Percentiles rank a stretch among this genome's conserved stretches.
These are phyloP conservation scores for Indicator indicator DNA, from an alignment of 2,113 vertebrate genomes.

Conservation along the genomic window DNA sequence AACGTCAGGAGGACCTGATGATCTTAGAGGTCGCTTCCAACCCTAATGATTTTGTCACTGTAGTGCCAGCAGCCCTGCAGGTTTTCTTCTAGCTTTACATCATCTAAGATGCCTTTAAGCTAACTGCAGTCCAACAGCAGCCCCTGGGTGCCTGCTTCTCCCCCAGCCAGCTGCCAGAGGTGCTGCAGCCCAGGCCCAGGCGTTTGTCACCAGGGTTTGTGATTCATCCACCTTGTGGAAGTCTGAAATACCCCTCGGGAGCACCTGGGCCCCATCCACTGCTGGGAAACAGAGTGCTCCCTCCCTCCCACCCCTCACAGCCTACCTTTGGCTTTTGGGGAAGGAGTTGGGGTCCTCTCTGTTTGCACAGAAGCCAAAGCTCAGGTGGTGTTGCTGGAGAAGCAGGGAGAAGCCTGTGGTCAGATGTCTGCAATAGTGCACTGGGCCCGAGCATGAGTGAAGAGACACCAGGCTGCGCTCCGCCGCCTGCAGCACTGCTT, in stretches of 20 bases:
- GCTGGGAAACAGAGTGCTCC: fast-evolving
- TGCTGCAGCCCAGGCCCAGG: not conserved
- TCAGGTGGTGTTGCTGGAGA: fast-evolving
- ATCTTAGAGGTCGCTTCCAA: no score
- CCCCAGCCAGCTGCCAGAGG: not conserved
- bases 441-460: not conserved
- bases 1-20: fast-evolving
- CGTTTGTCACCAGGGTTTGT: fast-evolving
- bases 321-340: not conserved
- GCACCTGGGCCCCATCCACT: fast-evolving
- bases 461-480: not conserved
- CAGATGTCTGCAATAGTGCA: fast-evolving
- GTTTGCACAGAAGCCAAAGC: fast-evolving
- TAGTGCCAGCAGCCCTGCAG: not conserved
- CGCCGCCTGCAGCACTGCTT: not conserved
- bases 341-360: fast-evolving
- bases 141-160: not conserved
- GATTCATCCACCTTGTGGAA: not conserved
- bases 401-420: fast-evolving
- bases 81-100: not conserved
- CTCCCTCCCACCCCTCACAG: not conserved
- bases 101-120: not conserved
- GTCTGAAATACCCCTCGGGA: fast-evolving
- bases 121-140: not conserved
- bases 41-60: no score